Evolutionary conservation across 23 tunicate genomes (phyloP), one percentile per base, ranked within the genome.

Genomic region (Styela clava): DNA sequence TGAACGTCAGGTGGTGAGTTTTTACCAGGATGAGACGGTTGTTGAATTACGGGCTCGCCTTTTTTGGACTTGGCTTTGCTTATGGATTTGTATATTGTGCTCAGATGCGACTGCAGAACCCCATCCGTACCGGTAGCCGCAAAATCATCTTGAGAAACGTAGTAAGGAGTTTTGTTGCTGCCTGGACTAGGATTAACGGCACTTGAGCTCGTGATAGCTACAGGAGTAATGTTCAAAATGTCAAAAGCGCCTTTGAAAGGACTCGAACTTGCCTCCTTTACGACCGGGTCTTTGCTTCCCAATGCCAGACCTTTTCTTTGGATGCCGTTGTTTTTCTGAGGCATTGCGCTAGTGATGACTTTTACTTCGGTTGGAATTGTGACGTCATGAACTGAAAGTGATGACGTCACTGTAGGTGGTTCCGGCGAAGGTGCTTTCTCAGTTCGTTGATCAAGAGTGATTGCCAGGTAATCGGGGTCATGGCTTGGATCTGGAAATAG

Each of bases 61-160:
- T 74, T 65, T 1, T 63, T 73, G 16, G 89, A 73, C 67, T 85
- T 85, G 12, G 97, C 90, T 64, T 69, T 68, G 56, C 82, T 91
- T 24, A 91, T 91, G 18, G 90, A 86, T 61, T 91, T 91, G 35
- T 86, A 56, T 81, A 91, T 85, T 63, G 88, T 91, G 33, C 78
- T 78, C 33, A 91, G 26, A 37, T 91, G 97, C 0, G 68, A 68
- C 71, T 91, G 97, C n/a, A 91, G 83, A 5, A 91, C 90, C 0
- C 91, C 88, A 51, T 91, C 90, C 0, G 87, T 83, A 33, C 88
- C 90, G 2, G 89, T 44, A 21, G 81, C 0, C 27, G 71, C 81
- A 24, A 76, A 76, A 24, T 76, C 81, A 76, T 76, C 81, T 52
- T 76, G 30, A 22, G 81, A 76, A 16, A 76, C 33, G 24, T 76